phyloP scores from a whole-genome alignment of 2,797 vertebrate genomes.

The Cuculus canorus region DNA sequence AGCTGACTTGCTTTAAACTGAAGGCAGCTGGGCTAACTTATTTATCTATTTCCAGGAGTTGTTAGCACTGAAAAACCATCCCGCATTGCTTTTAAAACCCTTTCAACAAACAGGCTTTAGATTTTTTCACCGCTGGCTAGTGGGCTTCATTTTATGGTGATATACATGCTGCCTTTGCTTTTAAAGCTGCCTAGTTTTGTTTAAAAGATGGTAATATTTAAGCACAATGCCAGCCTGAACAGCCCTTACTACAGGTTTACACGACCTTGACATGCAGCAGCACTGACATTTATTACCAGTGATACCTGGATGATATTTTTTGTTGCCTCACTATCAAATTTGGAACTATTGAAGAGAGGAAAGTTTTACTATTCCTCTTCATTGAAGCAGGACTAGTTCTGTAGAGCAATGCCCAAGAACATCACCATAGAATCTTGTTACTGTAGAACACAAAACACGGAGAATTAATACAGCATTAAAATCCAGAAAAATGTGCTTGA shows the following conservation, averaged over 20 bases:
- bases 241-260: conserved; percentile 9
- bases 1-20: neutral
- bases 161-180: conserved; percentile 23
- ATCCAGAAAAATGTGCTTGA: neutral
- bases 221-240: neutral
- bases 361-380: neutral
- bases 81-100: conserved; percentile 14
- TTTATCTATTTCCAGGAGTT: neutral
- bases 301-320: neutral
- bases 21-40: conserved; percentile 1
- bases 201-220: conserved; percentile 25
- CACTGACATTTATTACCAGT: conserved; percentile 32
- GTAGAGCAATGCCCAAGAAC: neutral
- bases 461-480: neutral
- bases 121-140: neutral
- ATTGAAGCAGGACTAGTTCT: neutral
- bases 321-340: conserved; percentile 44
- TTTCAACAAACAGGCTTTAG: neutral
- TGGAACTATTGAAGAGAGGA: conserved; percentile 9
- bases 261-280: conserved; percentile 36
- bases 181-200: conserved; percentile 21
- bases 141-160: neutral
- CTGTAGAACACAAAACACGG: neutral
- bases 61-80: conserved; percentile 5
- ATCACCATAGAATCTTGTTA: neutral